Evolutionary conservation across 2,888 invertebrate species (phyloP).

Genomic region (Drosophila putrida): DNA sequence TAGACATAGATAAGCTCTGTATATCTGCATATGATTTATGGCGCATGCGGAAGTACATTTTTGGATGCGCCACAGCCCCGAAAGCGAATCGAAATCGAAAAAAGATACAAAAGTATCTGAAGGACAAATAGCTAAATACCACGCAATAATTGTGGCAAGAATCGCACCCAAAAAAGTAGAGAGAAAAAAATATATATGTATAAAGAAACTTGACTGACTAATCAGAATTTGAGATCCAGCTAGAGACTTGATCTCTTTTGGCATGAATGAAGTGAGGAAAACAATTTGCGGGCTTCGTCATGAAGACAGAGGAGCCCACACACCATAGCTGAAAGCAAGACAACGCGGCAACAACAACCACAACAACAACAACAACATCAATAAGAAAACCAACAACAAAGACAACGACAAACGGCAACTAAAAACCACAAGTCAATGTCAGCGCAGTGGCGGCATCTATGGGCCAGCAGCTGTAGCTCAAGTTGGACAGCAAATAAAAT

Average conservation of each 20-base stretch:
- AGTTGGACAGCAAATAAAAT: constrained; percentile 25
- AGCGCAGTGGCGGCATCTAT: constrained; percentile 73
- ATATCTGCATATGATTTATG: constrained; percentile 37
- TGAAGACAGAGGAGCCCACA: constrained; percentile 70
- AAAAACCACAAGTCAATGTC: constrained; percentile 84
- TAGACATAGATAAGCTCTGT: constrained; percentile 30
- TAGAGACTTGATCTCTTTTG: constrained; percentile 34
- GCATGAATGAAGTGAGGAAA: constrained; percentile 66
- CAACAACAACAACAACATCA: constrained; percentile 65
- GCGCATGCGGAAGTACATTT: constrained; percentile 62
- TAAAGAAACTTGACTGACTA: constrained; percentile 57
- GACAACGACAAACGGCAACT: constrained; percentile 49
- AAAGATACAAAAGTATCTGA: constrained; percentile 59
- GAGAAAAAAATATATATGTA: constrained; percentile 12
- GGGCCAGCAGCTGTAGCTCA: constrained; percentile 35
- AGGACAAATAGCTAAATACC: constrained; percentile 68
- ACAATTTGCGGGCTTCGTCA: constrained; percentile 51
- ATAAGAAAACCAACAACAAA: not conserved
- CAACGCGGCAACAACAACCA: constrained; percentile 42
- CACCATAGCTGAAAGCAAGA: constrained; percentile 56
- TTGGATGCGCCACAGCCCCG: constrained; percentile 60
- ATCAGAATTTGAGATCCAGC: constrained; percentile 55
- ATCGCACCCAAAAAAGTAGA: constrained; percentile 48
- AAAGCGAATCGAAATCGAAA: constrained; percentile 1
- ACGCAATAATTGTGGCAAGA: constrained; percentile 74